Percentiles rank a stretch among this genome's conserved stretches.
Evolutionary conservation across 2,113 vertebrate genomes (phyloP).

Genomic region (Petroica traversi): DNA sequence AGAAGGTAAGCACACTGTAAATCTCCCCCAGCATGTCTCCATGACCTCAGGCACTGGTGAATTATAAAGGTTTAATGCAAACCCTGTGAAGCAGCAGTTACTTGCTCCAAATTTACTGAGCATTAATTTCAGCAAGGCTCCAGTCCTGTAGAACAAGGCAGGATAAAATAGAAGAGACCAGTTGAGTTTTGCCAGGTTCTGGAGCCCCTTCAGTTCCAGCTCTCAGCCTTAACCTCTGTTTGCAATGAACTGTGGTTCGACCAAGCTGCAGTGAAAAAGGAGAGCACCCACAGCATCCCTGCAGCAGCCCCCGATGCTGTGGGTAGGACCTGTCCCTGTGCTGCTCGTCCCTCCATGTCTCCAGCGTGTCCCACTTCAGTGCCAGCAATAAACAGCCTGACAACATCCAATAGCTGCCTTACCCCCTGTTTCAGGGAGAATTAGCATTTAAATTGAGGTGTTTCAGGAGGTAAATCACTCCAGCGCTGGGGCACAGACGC

Average conservation of each 20-base stretch:
- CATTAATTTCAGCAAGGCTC: neutral
- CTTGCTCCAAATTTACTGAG: conserved; percentile 24
- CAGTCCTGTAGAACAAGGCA: neutral
- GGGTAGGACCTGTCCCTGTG: fast-evolving
- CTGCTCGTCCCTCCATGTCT: neutral
- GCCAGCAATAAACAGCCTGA: conserved; percentile 14
- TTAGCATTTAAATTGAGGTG: conserved; percentile 77
- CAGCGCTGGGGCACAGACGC: neutral
- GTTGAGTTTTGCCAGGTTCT: neutral
- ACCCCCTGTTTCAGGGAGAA: conserved; percentile 36
- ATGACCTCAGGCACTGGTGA: neutral
- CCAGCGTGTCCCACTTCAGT: neutral
- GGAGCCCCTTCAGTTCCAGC: neutral
- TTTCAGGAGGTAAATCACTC: conserved; percentile 56
- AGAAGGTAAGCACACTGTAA: neutral
- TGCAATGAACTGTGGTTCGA: fast-evolving
- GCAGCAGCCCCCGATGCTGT: fast-evolving
- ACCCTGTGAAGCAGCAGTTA: neutral
- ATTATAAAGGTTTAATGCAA: conserved; percentile 31
- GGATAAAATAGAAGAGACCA: neutral
- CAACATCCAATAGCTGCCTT: neutral
- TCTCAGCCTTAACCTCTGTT: neutral
- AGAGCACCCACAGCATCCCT: neutral
- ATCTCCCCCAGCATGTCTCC: neutral
- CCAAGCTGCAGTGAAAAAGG: neutral